Percentiles rank a stretch among this genome's conserved stretches.
Conservation (phyloP, 2,113 vertebrate species). For the Andinoacara biseriatus region DNA sequence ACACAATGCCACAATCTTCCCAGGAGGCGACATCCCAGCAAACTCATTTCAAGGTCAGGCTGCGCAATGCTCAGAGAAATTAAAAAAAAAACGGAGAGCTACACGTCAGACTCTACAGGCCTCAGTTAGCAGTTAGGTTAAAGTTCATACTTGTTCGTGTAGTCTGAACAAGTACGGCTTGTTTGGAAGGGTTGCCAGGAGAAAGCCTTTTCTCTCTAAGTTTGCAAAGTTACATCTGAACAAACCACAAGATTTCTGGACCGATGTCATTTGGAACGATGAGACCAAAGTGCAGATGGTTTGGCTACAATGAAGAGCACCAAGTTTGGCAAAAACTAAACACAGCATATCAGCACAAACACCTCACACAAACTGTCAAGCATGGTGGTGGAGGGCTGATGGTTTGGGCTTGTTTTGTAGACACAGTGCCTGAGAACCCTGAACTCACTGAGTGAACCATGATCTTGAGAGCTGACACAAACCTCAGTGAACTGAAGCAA, state of each 20-base stretch:
- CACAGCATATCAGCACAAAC: not conserved
- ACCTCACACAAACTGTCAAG: not conserved
- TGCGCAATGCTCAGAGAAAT: not conserved
- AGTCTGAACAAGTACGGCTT: accelerated
- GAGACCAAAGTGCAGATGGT: not conserved
- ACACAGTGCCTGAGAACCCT: not conserved
- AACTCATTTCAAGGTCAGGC: not conserved
- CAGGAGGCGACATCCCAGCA: not conserved
- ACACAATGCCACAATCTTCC: not conserved
- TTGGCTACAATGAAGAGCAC: no score
- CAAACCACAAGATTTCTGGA: not conserved
- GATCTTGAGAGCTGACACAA: not conserved
- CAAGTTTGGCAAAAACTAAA: not conserved
- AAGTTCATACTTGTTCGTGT: no score
- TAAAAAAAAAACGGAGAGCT: not conserved
- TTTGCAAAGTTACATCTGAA: not conserved
- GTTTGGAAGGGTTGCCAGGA: not conserved
- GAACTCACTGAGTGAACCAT: not conserved
- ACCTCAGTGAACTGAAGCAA: not conserved
- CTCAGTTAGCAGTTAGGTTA: not conserved
- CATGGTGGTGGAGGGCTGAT: not conserved
- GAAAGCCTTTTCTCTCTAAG: not conserved
- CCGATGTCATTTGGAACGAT: not conserved
- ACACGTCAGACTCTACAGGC: not conserved
- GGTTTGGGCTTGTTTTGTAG: not conserved